Evolutionary conservation across 1,140 invertebrate genomes (phyloP).

Genomic region (Monochamus saltuarius): DNA sequence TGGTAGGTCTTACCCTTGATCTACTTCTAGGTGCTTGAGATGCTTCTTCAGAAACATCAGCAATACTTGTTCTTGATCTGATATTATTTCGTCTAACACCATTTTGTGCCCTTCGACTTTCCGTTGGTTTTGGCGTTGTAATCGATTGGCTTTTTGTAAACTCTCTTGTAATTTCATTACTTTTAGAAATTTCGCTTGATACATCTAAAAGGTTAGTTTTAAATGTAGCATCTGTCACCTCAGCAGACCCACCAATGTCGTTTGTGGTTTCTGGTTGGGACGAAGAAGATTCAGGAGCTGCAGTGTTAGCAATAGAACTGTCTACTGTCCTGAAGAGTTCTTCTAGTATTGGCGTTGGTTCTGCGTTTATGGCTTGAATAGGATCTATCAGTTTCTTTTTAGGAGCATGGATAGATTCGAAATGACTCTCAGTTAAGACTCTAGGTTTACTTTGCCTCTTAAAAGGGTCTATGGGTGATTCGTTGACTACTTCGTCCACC

Average conservation of each 20-base stretch:
- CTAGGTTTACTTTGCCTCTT: conserved; percentile 36
- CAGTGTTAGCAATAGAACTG: conserved; percentile 19
- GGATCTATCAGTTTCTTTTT: conserved; percentile 14
- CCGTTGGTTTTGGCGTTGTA: conserved; percentile 15
- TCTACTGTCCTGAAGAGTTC: conserved; percentile 18
- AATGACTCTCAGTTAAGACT: conserved; percentile 42
- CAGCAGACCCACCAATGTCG: no score
- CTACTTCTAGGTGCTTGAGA: conserved; percentile 6
- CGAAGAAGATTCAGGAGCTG: conserved; percentile 15
- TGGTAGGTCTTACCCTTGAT: conserved; percentile 15
- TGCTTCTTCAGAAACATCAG: conserved; percentile 7
- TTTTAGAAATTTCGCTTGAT: conserved; percentile 11
- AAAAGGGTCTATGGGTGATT: conserved; percentile 36
- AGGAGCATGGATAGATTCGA: conserved; percentile 37
- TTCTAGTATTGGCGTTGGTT: conserved; percentile 17
- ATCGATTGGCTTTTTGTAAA: conserved; percentile 8
- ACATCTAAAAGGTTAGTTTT: conserved; percentile 19
- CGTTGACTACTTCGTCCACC: conserved; percentile 47
- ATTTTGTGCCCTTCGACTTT: conserved; percentile 7
- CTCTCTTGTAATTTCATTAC: conserved; percentile 10
- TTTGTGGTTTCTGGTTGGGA: conserved; percentile 20
- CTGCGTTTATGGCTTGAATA: conserved; percentile 5
- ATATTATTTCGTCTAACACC: conserved; percentile 6
- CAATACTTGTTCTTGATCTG: conserved; percentile 30
- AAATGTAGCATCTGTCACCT: background rate